Conservation (phyloP, 2,113 vertebrate genomes). For the Orthonyx spaldingii region DNA sequence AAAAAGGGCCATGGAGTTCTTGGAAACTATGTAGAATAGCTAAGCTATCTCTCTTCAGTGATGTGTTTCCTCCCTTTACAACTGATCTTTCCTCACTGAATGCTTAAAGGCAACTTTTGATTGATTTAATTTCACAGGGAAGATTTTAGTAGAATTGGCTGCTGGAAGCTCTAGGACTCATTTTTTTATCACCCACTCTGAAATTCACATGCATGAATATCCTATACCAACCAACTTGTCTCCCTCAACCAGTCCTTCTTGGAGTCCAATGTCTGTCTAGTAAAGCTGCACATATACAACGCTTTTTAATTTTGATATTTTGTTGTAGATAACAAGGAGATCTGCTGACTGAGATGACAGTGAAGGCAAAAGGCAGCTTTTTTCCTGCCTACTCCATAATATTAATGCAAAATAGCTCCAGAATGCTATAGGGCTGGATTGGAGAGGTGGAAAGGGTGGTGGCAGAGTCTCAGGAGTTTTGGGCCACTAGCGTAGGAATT, state of each 20-base stretch:
- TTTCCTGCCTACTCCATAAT: not conserved
- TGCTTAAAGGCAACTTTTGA: not conserved
- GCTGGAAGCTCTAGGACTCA: not conserved
- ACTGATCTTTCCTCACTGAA: not conserved
- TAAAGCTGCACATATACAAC: accelerated
- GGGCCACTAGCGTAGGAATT: not conserved
- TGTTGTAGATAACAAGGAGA: not conserved
- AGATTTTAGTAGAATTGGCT: not conserved
- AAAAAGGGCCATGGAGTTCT: not conserved
- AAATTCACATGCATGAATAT: not conserved
- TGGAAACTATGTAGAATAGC: not conserved
- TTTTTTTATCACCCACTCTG: not conserved
- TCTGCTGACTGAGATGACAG: not conserved
- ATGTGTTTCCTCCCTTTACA: not conserved
- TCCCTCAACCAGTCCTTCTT: not conserved
- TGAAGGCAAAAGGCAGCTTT: not conserved
- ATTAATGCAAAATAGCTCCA: not conserved
- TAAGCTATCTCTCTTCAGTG: not conserved
- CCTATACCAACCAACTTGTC: not conserved
- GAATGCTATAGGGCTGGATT: not conserved
- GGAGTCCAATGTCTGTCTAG: not conserved
- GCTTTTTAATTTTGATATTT: not conserved
- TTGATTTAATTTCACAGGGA: not conserved
- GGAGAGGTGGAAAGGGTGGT: not conserved
- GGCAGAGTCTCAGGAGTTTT: not conserved